Percentiles rank a stretch among this genome's conserved stretches.
phyloP scores from a whole-genome alignment of 1,140 invertebrate species.

The Holotrichia oblita region DNA sequence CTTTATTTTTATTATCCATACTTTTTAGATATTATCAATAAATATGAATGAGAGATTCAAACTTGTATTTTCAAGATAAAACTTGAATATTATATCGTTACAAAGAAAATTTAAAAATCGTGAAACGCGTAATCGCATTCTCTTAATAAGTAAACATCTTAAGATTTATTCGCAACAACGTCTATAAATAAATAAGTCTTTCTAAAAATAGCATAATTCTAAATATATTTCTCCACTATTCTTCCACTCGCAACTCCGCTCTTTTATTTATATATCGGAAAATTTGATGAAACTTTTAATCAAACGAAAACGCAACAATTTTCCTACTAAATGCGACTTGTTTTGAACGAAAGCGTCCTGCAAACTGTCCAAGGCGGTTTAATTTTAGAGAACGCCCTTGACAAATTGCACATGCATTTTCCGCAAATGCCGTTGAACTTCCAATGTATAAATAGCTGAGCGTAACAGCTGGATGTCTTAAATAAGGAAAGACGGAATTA shows the following conservation, averaged over 20 bases:
- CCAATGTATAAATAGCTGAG: neutral
- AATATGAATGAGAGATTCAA: too few relatives aligned
- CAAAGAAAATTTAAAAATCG: too few relatives aligned
- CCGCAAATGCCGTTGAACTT: constrained; percentile 20
- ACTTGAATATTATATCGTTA: too few relatives aligned
- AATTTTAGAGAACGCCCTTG: constrained; percentile 5
- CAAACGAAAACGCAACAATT: neutral
- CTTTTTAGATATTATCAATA: too few relatives aligned
- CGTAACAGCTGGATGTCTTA: neutral
- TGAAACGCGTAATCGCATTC: too few relatives aligned
- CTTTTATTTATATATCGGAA: neutral
- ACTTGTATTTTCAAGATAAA: too few relatives aligned
- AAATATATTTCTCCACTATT: neutral
- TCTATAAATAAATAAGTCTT: neutral
- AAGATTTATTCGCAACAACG: neutral
- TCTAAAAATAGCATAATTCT: neutral
- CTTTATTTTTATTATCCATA: too few relatives aligned
- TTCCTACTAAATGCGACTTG: neutral
- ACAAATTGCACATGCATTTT: constrained; percentile 14
- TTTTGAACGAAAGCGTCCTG: neutral
- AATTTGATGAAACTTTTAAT: neutral
- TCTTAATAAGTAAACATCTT: too few relatives aligned
- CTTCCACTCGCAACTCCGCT: neutral
- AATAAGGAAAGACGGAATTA: neutral
- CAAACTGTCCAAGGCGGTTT: neutral